Evolutionary conservation across 1,140 invertebrate species (phyloP).

Genomic region (Hestina assimilis): DNA sequence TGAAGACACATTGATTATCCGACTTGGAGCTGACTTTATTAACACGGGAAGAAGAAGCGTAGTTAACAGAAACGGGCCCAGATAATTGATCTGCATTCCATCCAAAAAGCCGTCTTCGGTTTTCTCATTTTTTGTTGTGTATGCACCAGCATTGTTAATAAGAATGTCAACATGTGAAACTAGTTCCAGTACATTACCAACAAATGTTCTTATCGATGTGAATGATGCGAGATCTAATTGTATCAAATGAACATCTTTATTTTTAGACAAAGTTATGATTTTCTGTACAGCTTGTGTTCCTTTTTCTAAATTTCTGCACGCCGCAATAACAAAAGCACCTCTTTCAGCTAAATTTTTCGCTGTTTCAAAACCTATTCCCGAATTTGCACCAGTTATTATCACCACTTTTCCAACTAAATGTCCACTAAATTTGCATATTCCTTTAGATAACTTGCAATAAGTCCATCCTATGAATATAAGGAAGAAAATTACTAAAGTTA

Average conservation of each 20-base stretch:
- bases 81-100: conserved; percentile 92
- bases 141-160: conserved; percentile 88
- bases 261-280: conserved; percentile 67
- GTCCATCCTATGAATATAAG: conserved; percentile 17
- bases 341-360: conserved; percentile 85
- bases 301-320: conserved; percentile 85
- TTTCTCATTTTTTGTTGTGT: conserved; percentile 43
- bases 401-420: conserved; percentile 82
- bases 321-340: conserved; percentile 83
- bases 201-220: conserved; percentile 86
- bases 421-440: conserved; percentile 47
- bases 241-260: conserved; percentile 65
- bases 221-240: conserved; percentile 89
- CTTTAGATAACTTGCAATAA: conserved; percentile 32
- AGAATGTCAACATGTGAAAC: conserved; percentile 87
- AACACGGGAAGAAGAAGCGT: conserved; percentile 83
- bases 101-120: conserved; percentile 88
- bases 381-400: conserved; percentile 92
- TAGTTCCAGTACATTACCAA: conserved; percentile 78
- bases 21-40: conserved; percentile 86
- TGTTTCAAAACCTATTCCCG: conserved; percentile 92
- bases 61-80: conserved; percentile 91
- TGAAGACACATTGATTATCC: conserved; percentile 92
- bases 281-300: conserved; percentile 65
- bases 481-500: conserved; percentile 10